Conservation (phyloP, 2,888 invertebrate species). For the Phlogophora meticulosa region DNA sequence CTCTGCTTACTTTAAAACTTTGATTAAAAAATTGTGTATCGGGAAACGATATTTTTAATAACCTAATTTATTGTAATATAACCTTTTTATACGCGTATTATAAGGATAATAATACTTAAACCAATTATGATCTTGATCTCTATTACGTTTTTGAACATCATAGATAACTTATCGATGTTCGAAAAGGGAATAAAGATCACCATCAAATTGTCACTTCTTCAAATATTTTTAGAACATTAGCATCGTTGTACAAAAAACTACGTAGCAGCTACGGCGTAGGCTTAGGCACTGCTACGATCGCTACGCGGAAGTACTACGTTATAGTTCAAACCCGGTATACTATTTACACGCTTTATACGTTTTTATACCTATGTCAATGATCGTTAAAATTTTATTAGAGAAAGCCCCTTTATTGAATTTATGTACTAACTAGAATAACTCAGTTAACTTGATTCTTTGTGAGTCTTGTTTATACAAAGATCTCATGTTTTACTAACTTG, state of each 20-base stretch:
- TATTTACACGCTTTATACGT: too few species aligned
- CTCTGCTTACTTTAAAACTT: conserved; percentile 20
- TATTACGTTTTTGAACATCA: too few species aligned
- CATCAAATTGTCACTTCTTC: neutral
- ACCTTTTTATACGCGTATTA: neutral
- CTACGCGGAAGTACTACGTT: conserved; percentile 6
- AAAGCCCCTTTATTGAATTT: neutral
- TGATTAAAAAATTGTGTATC: conserved; percentile 12
- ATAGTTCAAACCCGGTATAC: neutral
- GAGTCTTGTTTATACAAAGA: conserved; percentile 34
- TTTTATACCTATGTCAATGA: too few species aligned
- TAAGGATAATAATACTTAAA: neutral
- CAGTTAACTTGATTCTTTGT: neutral
- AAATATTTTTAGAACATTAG: neutral
- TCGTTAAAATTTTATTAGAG: neutral
- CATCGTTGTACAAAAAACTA: neutral
- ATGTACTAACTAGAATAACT: neutral
- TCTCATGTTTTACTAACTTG: conserved; percentile 31
- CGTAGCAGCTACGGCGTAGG: conserved; percentile 31
- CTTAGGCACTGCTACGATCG: conserved; percentile 10
- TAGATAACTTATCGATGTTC: too few species aligned
- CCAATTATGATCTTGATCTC: too few species aligned
- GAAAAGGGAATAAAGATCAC: neutral
- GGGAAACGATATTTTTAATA: neutral
- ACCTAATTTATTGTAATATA: neutral